phyloP scores from a whole-genome alignment of 2,888 invertebrate genomes.

The Caenorhabditis becei region DNA sequence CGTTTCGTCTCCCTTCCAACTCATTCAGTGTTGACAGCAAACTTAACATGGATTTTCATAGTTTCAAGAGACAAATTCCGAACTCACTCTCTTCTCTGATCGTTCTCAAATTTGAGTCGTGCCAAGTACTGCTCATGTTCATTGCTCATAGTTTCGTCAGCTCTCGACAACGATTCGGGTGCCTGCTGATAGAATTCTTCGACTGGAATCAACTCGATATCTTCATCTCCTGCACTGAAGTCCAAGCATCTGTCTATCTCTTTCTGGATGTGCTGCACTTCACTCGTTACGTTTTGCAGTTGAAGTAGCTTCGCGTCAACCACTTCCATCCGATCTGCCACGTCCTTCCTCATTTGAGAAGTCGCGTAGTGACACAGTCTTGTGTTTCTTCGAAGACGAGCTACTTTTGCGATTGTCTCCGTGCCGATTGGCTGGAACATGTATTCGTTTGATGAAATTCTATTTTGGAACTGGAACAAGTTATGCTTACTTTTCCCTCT shows the following conservation, averaged over 20 bases:
- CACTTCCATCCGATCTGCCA: conserved; percentile 49
- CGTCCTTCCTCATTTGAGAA: conserved; percentile 59
- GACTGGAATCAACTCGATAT: conserved; percentile 70
- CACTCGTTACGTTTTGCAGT: conserved; percentile 73
- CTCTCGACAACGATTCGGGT: conserved; percentile 50
- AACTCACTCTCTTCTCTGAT: conserved; percentile 68
- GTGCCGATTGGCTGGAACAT: conserved; percentile 19
- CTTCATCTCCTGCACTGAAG: conserved; percentile 74
- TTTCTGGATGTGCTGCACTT: conserved; percentile 75
- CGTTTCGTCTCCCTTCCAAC: conserved; percentile 71
- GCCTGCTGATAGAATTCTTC: conserved; percentile 73
- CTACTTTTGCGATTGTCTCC: conserved; percentile 33
- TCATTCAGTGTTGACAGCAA: conserved; percentile 69
- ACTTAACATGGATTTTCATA: conserved; percentile 51
- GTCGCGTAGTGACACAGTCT: conserved; percentile 64
- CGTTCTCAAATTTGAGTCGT: conserved; percentile 70
- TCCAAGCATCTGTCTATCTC: conserved; percentile 73
- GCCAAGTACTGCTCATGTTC: conserved; percentile 73
- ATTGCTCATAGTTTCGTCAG: conserved; percentile 63
- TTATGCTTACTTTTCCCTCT: conserved; percentile 44
- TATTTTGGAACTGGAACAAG: too few species aligned
- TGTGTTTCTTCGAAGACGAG: conserved; percentile 54
- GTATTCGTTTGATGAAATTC: too few species aligned
- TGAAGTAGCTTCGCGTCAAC: conserved; percentile 72
- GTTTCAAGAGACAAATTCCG: neutral